Evolutionary conservation across 2,797 vertebrate species (phyloP), one percentile per base, ranked within the genome.

Genomic region (Nannoperca obscura): DNA sequence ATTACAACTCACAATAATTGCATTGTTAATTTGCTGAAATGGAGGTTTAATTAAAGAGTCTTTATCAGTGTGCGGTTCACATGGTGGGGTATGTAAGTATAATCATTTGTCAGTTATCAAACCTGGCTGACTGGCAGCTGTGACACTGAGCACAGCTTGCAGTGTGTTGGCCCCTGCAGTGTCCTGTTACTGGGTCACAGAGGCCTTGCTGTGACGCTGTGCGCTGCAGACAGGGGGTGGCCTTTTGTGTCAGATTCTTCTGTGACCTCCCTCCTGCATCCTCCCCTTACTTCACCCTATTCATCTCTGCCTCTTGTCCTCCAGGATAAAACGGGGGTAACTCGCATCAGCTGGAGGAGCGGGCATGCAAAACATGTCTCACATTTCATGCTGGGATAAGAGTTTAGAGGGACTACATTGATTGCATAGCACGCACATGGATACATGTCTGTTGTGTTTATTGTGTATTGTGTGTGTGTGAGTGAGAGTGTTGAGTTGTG

Each of bases 121-220:
- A 82, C 65, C 67, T 58, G 44, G 72, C 79, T 92, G 91, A 93
- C 71, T 92, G 91, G 86, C 93, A 93, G 87, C 81, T 84, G 82
- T 80, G 89, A 82, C 87, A 77, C 84, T 72, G 71, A 59, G 79
- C 85, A 63, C 91, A 91, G 90, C 87, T 81, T 88, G 90, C 81
- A 71, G 78, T 58, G 54, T 88, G 87, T 86, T 82, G 80, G 78
- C 84, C 74, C 86, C 90, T 80, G 90, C 85, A 70, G 89, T 71
- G 86, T 86, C 74, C 77, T 84, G 77, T 82, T 84, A 80, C 69
- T 44, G 83, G 91, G 90, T 93, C 90, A 87, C 71, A 0, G 63
- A 76, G 89, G 76, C 80, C 84, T 87, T 7, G 63, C 78, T 78
- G 77, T 6, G 81, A 67, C 38, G 71, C 82, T 76, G 84, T 61